Conservation (phyloP, 2,797 vertebrate genomes). For the Sebastes matsubarae region DNA sequence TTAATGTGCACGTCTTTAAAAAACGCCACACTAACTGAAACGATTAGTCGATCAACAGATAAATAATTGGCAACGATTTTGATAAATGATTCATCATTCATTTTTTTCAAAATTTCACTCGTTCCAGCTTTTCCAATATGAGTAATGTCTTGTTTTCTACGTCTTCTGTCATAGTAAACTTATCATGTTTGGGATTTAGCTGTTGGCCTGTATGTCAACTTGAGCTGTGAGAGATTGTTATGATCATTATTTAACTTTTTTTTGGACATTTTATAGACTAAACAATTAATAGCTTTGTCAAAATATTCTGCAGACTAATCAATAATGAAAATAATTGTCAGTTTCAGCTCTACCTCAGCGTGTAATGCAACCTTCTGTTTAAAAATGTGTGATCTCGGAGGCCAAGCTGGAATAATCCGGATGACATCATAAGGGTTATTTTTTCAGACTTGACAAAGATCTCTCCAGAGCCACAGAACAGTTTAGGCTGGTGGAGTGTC, state of each 20-base stretch:
- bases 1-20: too few species aligned
- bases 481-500: not conserved
- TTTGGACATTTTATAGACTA: not conserved
- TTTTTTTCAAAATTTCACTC: not conserved
- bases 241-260: not conserved
- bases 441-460: not conserved
- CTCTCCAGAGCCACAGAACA: not conserved
- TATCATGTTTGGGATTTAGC: not conserved
- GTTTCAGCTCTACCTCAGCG: not conserved
- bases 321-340: not conserved
- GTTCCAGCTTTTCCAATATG: not conserved
- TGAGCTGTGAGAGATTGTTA: not conserved
- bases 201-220: not conserved
- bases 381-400: not conserved
- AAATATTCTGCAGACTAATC: not conserved
- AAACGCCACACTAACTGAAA: accelerated
- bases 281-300: not conserved
- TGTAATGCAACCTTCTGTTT: not conserved
- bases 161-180: not conserved
- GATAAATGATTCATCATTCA: too few species aligned
- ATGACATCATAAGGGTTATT: not conserved
- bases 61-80: too few species aligned
- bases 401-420: not conserved
- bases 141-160: not conserved
- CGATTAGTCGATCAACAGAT: not conserved